Evolutionary conservation across 2,888 invertebrate genomes (phyloP).

Genomic region (Melieria omissa): DNA sequence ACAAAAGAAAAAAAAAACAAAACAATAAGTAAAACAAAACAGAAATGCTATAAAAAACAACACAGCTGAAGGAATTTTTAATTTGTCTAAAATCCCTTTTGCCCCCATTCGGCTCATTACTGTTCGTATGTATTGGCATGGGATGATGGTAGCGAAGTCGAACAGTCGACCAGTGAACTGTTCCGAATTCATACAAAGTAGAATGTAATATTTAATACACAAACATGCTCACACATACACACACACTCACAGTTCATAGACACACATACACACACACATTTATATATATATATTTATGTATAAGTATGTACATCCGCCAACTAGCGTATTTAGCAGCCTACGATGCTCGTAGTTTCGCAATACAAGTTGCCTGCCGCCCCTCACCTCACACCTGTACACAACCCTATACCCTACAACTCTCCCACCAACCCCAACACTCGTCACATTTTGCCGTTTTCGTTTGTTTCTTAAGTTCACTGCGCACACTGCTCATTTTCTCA

Average conservation of each 20-base stretch:
- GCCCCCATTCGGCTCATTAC: background rate
- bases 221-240: constrained; percentile 20
- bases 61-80: constrained; percentile 14
- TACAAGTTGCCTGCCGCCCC: constrained; percentile 3
- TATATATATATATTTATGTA: background rate
- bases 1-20: constrained; percentile 7
- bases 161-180: constrained; percentile 17
- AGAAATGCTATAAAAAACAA: background rate
- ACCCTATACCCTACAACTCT: background rate
- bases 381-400: no score
- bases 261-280: constrained; percentile 33
- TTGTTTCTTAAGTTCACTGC: constrained; percentile 15
- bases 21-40: background rate
- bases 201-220: constrained; percentile 4
- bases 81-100: constrained; percentile 26
- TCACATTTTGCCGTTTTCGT: background rate
- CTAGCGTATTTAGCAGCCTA: background rate
- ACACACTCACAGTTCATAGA: constrained; percentile 34
- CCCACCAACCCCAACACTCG: background rate
- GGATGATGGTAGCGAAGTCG: constrained; percentile 5
- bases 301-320: constrained; percentile 9
- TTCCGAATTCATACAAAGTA: constrained; percentile 17
- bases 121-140: constrained; percentile 17
- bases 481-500: background rate
- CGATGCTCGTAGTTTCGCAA: background rate